These are phyloP conservation scores for Piprites chloris DNA, from an alignment of 2,113 vertebrate species.

Conservation along the genomic window DNA sequence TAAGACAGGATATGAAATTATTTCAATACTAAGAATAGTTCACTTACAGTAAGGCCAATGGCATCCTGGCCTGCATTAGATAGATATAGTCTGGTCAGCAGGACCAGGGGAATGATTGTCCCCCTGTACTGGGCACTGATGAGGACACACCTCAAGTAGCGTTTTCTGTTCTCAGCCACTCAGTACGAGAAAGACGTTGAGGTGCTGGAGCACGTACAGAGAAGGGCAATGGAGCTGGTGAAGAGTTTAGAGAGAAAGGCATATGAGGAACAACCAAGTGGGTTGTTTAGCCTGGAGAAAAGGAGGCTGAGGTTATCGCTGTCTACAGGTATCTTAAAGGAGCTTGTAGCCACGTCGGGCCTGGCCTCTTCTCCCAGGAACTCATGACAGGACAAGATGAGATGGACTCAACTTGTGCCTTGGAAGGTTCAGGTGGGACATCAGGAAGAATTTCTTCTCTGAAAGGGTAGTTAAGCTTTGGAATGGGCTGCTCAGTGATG, in stretches of 20 bases:
- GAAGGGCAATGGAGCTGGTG: background rate
- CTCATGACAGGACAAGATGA: background rate
- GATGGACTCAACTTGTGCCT: background rate
- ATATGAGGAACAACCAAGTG: too few species aligned
- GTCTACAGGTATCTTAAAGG: background rate
- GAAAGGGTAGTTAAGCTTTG: background rate
- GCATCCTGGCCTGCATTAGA: background rate
- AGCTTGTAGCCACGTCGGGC: background rate
- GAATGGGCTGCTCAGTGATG: background rate
- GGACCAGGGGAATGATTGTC: background rate
- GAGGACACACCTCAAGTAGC: background rate
- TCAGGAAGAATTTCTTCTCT: background rate
- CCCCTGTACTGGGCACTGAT: background rate
- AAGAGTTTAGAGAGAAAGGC: too few species aligned
- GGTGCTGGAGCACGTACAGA: background rate
- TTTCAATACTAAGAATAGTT: background rate
- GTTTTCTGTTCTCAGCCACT: background rate
- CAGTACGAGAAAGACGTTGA: background rate
- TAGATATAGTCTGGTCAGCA: background rate
- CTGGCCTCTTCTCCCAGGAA: background rate
- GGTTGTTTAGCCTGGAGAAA: background rate
- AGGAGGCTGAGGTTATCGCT: background rate
- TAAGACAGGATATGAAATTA: background rate
- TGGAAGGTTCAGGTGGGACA: background rate
- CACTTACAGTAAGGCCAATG: background rate